Evolutionary conservation across 2,113 vertebrate genomes (phyloP).

Genomic region (Apeltes quadracus): DNA sequence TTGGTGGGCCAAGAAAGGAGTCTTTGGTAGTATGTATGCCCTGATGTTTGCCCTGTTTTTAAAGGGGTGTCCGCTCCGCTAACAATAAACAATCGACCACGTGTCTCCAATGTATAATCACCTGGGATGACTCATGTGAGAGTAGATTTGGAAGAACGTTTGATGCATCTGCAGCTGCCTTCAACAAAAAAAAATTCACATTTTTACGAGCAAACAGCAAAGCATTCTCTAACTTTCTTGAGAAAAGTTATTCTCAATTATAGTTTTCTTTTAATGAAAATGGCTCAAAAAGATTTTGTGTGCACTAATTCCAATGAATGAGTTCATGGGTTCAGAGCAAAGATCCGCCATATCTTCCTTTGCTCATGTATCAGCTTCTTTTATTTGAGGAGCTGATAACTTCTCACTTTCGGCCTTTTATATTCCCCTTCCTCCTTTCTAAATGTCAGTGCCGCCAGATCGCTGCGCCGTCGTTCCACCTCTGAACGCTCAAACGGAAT

Average conservation of each 20-base stretch:
- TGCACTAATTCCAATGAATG: slow-evolving; percentile 5
- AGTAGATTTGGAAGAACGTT: not conserved
- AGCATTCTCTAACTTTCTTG: not conserved
- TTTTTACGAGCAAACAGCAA: not conserved
- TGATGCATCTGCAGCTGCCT: not conserved
- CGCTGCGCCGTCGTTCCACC: slow-evolving; percentile 71
- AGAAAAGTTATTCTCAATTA: not conserved
- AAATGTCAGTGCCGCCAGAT: slow-evolving; percentile 74
- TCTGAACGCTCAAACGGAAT: slow-evolving; percentile 76
- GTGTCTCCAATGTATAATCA: not conserved
- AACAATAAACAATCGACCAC: not conserved
- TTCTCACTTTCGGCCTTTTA: slow-evolving; percentile 64
- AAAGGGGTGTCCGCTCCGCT: not conserved
- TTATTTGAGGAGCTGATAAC: slow-evolving; percentile 57
- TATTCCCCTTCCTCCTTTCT: slow-evolving; percentile 61
- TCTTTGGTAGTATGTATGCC: not conserved
- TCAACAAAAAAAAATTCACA: not conserved
- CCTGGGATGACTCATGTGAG: not conserved
- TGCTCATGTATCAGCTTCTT: slow-evolving; percentile 41
- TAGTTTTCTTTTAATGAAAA: slow-evolving; percentile 8
- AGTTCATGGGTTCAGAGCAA: slow-evolving; percentile 10
- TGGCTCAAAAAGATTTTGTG: not conserved
- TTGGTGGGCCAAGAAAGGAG: no score
- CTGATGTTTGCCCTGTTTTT: not conserved
- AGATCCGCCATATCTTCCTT: slow-evolving; percentile 14